Evolutionary conservation across 2,888 invertebrate genomes (phyloP).

Genomic region (Aporophyla lueneburgensis): DNA sequence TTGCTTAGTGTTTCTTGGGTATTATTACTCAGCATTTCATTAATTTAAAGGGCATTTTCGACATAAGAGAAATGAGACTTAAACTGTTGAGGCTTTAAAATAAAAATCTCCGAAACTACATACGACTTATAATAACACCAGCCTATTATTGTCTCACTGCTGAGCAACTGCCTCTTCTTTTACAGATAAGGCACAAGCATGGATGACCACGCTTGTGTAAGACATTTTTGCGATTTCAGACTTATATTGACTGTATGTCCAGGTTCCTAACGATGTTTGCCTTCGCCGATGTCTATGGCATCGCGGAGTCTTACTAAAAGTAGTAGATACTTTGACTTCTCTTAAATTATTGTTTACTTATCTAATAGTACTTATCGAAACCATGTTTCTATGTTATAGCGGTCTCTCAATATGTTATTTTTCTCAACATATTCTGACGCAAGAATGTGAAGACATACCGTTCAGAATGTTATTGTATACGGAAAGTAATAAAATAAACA

Average conservation of each 20-base stretch:
- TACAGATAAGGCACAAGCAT: background rate
- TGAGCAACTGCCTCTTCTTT: background rate
- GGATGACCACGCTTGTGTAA: too few species aligned
- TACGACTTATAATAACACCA: background rate
- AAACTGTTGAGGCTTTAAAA: background rate
- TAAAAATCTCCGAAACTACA: background rate
- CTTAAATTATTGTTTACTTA: background rate
- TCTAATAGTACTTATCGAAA: background rate
- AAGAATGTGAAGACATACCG: background rate
- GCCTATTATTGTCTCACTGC: background rate
- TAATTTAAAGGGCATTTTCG: background rate
- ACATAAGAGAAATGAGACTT: background rate
- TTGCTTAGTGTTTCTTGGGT: background rate
- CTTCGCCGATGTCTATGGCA: background rate
- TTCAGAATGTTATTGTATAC: constrained; percentile 13
- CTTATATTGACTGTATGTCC: background rate
- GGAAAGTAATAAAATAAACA: constrained; percentile 41
- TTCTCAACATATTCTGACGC: constrained; percentile 17
- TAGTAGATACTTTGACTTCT: background rate
- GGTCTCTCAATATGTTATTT: constrained; percentile 18
- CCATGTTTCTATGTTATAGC: constrained; percentile 14
- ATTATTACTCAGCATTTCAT: background rate
- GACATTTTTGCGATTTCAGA: too few species aligned
- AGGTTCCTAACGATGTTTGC: background rate
- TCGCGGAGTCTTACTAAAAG: background rate